phyloP scores from a whole-genome alignment of 2,888 invertebrate genomes.

The Notodonta dromedarius region DNA sequence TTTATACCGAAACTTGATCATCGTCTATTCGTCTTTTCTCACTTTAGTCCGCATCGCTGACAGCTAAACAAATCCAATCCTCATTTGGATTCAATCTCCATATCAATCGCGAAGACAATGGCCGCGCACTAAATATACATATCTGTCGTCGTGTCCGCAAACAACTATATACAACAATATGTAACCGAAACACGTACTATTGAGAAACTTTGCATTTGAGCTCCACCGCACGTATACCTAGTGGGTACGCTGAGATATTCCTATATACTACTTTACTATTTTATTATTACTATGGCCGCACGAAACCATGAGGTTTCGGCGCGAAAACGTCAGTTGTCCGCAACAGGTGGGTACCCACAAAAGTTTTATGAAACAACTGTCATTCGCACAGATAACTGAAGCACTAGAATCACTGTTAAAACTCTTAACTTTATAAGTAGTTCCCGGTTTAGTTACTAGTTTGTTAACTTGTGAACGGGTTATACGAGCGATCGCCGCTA shows the following conservation, averaged over 20 bases:
- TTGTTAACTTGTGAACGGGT: constrained; percentile 24
- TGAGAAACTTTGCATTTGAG: constrained; percentile 68
- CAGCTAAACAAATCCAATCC: constrained; percentile 45
- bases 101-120: constrained; percentile 64
- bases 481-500: constrained; percentile 52
- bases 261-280: constrained; percentile 34
- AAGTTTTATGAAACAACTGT: constrained; percentile 47
- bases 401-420: constrained; percentile 38
- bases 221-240: constrained; percentile 44
- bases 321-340: constrained; percentile 66
- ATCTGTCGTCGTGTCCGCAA: constrained; percentile 56
- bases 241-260: constrained; percentile 55
- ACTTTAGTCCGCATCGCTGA: constrained; percentile 66
- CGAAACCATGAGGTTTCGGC: constrained; percentile 54
- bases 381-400: constrained; percentile 43
- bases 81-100: constrained; percentile 61
- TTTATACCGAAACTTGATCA: constrained; percentile 88
- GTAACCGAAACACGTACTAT: constrained; percentile 72
- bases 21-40: constrained; percentile 71
- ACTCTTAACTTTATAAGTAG: constrained; percentile 32
- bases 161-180: constrained; percentile 71
- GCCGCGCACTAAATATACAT: constrained; percentile 69
- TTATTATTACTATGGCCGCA: constrained; percentile 31
- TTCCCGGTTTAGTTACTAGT: neutral
- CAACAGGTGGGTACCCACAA: constrained; percentile 62